Evolutionary conservation across 2,797 vertebrate species (phyloP), one percentile per base, ranked within the genome.

Genomic region (Balearica regulorum): DNA sequence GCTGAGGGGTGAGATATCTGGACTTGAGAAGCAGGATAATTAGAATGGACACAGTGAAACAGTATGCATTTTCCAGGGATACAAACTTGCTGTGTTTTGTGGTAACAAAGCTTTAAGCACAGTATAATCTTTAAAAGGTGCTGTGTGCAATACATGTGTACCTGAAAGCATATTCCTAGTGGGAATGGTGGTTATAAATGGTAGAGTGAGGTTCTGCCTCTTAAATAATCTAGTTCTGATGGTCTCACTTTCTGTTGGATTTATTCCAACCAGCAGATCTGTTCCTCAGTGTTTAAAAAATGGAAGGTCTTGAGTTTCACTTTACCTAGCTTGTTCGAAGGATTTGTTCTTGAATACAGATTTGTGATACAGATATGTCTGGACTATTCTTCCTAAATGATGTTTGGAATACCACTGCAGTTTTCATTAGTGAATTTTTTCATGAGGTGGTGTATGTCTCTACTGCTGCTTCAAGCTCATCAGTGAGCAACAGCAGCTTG

Each of bases 131-230:
- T 83, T 39, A 31, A 24, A 78, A 77, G 3, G 22, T 53, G 1
- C 11, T 68, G 6, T 18, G 7, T 55, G 2, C 28, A 44, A 13
- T 10, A 2, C 0, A 0, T 1, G 1, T 31, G 6, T 39, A 77
- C 7, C 12, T 81, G 41, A 80, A 41, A 64, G 5, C 2, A 39
- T 17, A 51, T 10, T 71, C 33, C 11, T 90, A 16, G 20, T n/a
- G 25, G 22, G 49, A 88, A 41, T 28, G 24, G 6, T 44, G 4
- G 2, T 29, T 92, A 51, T 20, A 80, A 87, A 64, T 80, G 9
- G 2, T 9, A 29, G 7, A 55, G 20, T 20, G 41, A 90, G 5
- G 7, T 24, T 83, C 37, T 86, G 8, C 2, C 10, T 78, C 25
- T 37, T 44, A 53, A 66, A 31, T 8, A 89, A 29, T 28, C 1